Conservation (phyloP, 2,888 invertebrate genomes). For the Stenodema calcarata region DNA sequence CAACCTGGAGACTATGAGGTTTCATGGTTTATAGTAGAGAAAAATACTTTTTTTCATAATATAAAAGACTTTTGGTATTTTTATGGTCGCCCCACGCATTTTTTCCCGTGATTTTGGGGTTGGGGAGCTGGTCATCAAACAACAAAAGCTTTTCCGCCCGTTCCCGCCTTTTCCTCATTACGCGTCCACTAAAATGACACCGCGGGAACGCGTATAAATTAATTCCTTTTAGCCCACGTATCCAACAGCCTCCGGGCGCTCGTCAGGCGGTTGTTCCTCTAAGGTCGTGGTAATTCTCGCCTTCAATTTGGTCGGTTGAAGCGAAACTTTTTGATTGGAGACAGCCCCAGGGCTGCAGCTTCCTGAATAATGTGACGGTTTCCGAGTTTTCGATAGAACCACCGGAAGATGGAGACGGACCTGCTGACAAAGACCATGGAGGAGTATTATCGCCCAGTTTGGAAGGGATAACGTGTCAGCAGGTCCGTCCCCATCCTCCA, state of each 20-base stretch:
- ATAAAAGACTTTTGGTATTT: background rate
- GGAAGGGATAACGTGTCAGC: no score
- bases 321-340: background rate
- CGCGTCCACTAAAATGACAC: background rate
- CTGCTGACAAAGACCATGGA: no score
- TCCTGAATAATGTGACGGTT: no score
- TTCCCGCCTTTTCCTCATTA: background rate
- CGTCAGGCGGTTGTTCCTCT: background rate
- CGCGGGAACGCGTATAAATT: background rate
- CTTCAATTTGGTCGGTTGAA: background rate
- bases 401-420: no score
- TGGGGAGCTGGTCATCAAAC: background rate
- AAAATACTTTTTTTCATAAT: background rate
- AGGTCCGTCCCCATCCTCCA: no score
- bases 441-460: no score
- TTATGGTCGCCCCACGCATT: background rate
- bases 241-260: background rate
- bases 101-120: background rate
- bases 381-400: no score
- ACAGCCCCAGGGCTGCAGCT: no score
- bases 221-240: background rate
- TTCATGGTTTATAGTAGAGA: background rate
- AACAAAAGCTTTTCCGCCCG: background rate
- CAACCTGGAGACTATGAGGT: constrained; percentile 10
- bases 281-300: background rate